Conservation (phyloP, 2,888 invertebrate species). For the Drosophila percnosoma region DNA sequence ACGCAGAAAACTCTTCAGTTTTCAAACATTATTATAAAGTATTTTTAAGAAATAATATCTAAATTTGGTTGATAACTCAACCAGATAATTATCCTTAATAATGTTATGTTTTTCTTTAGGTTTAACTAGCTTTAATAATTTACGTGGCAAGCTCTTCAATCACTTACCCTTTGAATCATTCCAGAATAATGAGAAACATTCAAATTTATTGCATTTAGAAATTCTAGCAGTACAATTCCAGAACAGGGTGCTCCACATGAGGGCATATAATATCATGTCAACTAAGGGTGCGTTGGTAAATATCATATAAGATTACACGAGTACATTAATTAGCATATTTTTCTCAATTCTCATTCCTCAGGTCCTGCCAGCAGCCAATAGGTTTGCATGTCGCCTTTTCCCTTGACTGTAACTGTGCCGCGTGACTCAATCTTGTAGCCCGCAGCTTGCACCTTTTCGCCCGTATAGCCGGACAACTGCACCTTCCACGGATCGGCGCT, state of each 20-base stretch:
- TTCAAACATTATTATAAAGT: neutral
- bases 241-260: slow-evolving; percentile 37
- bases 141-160: neutral
- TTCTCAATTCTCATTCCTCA: slow-evolving; percentile 21
- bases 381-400: slow-evolving; percentile 95
- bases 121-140: neutral
- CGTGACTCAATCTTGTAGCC: slow-evolving; percentile 89
- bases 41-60: neutral
- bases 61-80: neutral
- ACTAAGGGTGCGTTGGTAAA: neutral
- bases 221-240: slow-evolving; percentile 17
- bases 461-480: slow-evolving; percentile 91
- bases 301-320: neutral
- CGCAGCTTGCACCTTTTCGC: slow-evolving; percentile 88
- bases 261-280: slow-evolving; percentile 2
- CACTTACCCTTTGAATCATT: neutral
- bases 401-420: slow-evolving; percentile 92
- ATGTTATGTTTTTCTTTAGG: neutral
- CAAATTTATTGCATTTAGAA: slow-evolving; percentile 40
- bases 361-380: slow-evolving; percentile 90
- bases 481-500: slow-evolving; percentile 88
- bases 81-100: neutral
- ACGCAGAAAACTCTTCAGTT: neutral
- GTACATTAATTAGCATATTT: slow-evolving; percentile 1
- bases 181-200: slow-evolving; percentile 9